A percentile compares a stretch with the other conserved stretches of the same genome.
Conservation (phyloP, 1,140 invertebrate species). For the Monochamus saltuarius region DNA sequence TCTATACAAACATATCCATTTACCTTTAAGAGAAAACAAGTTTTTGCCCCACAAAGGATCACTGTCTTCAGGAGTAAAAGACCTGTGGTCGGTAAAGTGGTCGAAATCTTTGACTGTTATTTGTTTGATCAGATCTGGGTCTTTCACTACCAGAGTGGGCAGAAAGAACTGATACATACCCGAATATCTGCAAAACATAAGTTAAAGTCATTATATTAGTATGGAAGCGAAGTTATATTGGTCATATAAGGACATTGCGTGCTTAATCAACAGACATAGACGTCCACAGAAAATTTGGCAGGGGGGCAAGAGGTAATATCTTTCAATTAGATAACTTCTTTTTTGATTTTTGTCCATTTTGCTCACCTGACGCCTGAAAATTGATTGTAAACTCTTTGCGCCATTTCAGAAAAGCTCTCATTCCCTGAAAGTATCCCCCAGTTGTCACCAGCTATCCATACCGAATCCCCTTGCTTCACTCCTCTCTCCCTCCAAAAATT, state of each 20-base stretch:
- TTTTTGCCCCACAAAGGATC: slow-evolving; percentile 59
- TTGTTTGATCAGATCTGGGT: slow-evolving; percentile 55
- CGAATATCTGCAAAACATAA: slow-evolving; percentile 44
- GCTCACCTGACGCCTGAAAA: slow-evolving; percentile 21
- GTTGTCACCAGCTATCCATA: not conserved
- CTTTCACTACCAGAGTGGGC: slow-evolving; percentile 50
- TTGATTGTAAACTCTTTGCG: slow-evolving; percentile 16
- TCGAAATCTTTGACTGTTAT: too few relatives aligned
- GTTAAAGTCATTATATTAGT: too few relatives aligned
- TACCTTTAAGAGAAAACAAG: slow-evolving; percentile 57
- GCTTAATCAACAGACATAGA: not conserved
- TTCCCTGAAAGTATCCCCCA: not conserved
- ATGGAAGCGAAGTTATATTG: too few relatives aligned
- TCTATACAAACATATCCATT: not conserved
- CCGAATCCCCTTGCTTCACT: not conserved
- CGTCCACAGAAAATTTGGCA: not conserved
- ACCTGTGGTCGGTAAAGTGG: too few relatives aligned
- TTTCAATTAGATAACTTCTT: not conserved
- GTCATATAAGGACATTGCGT: not conserved
- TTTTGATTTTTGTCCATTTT: not conserved
- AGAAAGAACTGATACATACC: slow-evolving; percentile 52
- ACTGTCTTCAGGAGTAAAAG: slow-evolving; percentile 49
- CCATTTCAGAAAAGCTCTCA: not conserved
- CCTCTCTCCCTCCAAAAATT: slow-evolving; percentile 1
- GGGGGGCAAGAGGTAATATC: not conserved